These are phyloP conservation scores for Gnathonemus longibarbis DNA, from an alignment of 2,113 vertebrate species.

Conservation along the genomic window DNA sequence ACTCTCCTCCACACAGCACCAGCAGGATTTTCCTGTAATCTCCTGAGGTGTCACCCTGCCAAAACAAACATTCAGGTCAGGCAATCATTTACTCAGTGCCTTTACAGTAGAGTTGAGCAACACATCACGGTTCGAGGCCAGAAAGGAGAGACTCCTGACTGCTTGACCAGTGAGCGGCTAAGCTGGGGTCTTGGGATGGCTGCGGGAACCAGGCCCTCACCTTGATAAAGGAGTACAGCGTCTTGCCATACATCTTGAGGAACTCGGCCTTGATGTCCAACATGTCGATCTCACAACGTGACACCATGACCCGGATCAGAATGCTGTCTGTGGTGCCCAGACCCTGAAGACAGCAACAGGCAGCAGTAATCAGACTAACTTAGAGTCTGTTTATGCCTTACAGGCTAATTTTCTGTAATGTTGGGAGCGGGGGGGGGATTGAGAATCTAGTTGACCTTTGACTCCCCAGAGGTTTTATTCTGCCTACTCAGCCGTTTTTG, in stretches of 20 bases:
- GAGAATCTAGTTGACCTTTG: background rate
- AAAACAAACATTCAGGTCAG: background rate
- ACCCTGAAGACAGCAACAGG: constrained; percentile 58
- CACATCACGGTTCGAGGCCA: background rate
- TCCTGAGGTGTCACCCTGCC: constrained; percentile 71
- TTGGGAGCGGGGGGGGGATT: background rate
- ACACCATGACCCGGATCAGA: constrained; percentile 86
- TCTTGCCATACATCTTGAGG: constrained; percentile 80
- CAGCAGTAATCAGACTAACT: background rate
- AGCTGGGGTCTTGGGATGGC: background rate
- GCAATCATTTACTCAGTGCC: background rate
- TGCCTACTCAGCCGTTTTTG: background rate
- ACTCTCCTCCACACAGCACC: constrained; percentile 66
- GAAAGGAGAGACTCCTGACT: background rate
- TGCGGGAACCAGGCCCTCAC: constrained; percentile 48
- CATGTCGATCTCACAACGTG: constrained; percentile 89
- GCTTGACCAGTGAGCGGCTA: background rate
- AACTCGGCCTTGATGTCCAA: constrained; percentile 81
- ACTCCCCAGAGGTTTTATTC: background rate
- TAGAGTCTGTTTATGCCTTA: background rate
- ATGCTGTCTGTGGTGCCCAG: constrained; percentile 84
- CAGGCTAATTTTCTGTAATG: background rate
- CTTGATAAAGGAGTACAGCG: constrained; percentile 92
- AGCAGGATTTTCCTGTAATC: constrained; percentile 73
- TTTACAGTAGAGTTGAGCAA: background rate